Evolutionary conservation across 2,113 vertebrate species (phyloP).

Genomic region (Pelmatolapia mariae): DNA sequence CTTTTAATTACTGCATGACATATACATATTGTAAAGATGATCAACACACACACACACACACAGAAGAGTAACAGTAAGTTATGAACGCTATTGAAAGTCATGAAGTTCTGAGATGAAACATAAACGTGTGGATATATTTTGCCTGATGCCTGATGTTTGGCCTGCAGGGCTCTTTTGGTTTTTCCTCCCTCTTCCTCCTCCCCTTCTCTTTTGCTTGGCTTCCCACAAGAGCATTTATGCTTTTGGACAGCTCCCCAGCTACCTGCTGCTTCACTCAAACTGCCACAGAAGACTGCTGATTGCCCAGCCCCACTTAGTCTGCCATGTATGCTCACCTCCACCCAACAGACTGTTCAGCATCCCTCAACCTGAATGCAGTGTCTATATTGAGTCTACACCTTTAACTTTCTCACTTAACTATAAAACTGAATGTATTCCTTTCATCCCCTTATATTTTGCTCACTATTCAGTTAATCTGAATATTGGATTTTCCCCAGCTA

Average conservation of each 20-base stretch:
- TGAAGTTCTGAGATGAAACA: conserved; percentile 13
- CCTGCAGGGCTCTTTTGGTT: neutral
- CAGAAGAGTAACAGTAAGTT: neutral
- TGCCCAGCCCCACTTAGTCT: neutral
- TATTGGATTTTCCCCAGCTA: neutral
- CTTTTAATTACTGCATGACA: neutral
- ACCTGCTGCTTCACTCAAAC: conserved; percentile 63
- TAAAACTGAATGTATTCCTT: neutral
- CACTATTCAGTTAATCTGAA: neutral
- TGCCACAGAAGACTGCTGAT: conserved; percentile 7
- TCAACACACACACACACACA: neutral
- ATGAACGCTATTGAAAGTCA: neutral
- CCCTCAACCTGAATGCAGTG: neutral
- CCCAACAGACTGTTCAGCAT: neutral
- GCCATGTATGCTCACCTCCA: neutral
- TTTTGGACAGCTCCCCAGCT: conserved; percentile 58
- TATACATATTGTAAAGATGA: neutral
- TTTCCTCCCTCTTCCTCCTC: neutral
- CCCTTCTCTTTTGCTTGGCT: conserved; percentile 56
- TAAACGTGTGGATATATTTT: conserved; percentile 23
- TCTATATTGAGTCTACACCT: neutral
- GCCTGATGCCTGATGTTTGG: conserved; percentile 11
- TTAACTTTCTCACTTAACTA: neutral
- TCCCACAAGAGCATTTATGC: conserved; percentile 52
- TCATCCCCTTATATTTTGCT: neutral